Evolutionary conservation across 2,797 vertebrate species (phyloP).

Genomic region (Falco biarmicus): DNA sequence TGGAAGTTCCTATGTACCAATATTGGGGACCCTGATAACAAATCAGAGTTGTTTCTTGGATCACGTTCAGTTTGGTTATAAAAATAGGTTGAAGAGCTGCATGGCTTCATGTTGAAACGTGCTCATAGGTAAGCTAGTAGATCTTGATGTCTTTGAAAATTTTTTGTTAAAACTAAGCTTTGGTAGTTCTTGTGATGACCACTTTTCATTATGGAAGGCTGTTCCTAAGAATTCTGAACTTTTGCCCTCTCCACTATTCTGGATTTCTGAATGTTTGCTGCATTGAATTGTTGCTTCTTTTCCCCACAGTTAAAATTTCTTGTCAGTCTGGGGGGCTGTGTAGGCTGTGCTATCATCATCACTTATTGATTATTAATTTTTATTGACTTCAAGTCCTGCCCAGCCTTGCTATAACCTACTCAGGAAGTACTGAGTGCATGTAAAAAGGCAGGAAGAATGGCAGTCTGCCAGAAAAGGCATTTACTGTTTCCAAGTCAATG

Average conservation of each 20-base stretch:
- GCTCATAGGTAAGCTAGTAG: not conserved
- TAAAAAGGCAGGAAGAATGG: not conserved
- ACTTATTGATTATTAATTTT: not conserved
- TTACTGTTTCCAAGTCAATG: constrained; percentile 11
- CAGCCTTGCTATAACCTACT: not conserved
- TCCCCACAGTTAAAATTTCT: not conserved
- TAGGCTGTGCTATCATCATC: not conserved
- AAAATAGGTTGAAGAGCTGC: not conserved
- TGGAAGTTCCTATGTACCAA: fast-evolving
- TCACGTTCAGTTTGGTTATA: not conserved
- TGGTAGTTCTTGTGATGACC: not conserved
- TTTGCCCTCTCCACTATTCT: not conserved
- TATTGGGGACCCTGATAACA: not conserved
- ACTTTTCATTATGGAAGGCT: not conserved
- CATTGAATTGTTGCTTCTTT: not conserved
- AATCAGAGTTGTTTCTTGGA: not conserved
- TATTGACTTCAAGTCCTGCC: not conserved
- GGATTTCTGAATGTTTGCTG: not conserved
- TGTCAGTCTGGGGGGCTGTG: not conserved
- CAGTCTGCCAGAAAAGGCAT: constrained; percentile 18
- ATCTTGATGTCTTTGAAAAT: not conserved
- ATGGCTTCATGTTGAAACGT: not conserved
- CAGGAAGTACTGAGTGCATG: not conserved
- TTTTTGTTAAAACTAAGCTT: not conserved
- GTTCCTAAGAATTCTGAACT: not conserved